A percentile compares a stretch with the other conserved stretches of the same genome.
Evolutionary conservation across 2,113 vertebrate species (phyloP).

Genomic region (Cyprinodon tularosa): DNA sequence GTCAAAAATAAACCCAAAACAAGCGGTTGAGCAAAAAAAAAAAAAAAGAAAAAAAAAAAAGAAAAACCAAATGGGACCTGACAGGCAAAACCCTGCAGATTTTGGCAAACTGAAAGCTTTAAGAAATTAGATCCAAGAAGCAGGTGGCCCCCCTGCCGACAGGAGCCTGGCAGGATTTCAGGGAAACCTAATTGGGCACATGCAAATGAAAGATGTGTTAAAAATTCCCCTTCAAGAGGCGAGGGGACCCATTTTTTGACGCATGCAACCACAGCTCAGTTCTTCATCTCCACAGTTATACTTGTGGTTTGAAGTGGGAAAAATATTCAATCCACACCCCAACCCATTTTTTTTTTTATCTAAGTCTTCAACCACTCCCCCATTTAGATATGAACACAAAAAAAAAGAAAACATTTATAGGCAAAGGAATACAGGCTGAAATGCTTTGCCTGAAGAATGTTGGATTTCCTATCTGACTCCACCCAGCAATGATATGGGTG

Average conservation of each 20-base stretch:
- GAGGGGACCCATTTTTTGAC: constrained; percentile 56
- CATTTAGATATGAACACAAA: constrained; percentile 42
- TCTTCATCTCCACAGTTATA: constrained; percentile 49
- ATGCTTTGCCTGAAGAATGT: constrained; percentile 52
- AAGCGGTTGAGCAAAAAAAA: not conserved
- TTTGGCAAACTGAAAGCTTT: constrained; percentile 17
- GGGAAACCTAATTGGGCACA: constrained; percentile 56
- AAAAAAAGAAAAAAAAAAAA: not conserved
- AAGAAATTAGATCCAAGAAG: constrained; percentile 21
- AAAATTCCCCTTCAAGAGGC: constrained; percentile 63
- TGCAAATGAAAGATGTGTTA: constrained; percentile 65
- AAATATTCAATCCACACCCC: constrained; percentile 15
- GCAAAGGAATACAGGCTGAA: constrained; percentile 51
- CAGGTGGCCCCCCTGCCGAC: constrained; percentile 3
- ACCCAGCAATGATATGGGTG: constrained; percentile 43
- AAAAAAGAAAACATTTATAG: constrained; percentile 66
- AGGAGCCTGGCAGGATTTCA: constrained; percentile 43
- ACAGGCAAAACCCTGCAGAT: constrained; percentile 16
- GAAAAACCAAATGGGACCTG: not conserved
- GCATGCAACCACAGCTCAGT: constrained; percentile 28
- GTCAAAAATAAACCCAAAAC: constrained; percentile 13
- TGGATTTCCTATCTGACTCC: constrained; percentile 43
- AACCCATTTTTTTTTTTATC: constrained; percentile 17
- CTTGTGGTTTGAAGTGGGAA: constrained; percentile 45
- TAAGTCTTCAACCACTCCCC: constrained; percentile 29